Evolutionary conservation across 2,797 vertebrate species (phyloP).

Genomic region (Sylvia borin): DNA sequence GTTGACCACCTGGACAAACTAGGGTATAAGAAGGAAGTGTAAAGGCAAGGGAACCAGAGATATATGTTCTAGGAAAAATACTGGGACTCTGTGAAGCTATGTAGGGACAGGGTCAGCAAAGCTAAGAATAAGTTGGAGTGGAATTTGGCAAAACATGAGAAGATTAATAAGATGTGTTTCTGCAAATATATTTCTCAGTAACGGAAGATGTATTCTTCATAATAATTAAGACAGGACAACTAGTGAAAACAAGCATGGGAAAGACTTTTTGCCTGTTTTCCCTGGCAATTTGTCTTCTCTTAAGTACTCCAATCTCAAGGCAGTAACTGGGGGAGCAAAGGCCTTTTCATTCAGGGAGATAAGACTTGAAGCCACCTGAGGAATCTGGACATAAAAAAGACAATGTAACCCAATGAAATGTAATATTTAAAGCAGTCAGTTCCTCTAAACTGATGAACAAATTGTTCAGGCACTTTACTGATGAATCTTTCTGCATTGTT

Average conservation of each 20-base stretch:
- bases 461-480: background rate
- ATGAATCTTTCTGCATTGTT: background rate
- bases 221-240: background rate
- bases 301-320: background rate
- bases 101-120: background rate
- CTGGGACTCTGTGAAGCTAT: accelerated
- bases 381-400: background rate
- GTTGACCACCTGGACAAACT: background rate
- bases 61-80: background rate
- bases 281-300: background rate
- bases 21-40: background rate
- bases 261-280: background rate
- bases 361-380: background rate
- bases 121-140: background rate
- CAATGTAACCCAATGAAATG: background rate
- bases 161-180: background rate
- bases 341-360: background rate
- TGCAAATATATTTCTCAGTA: background rate
- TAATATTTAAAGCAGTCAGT: background rate
- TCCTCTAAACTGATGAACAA: background rate
- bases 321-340: background rate
- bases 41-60: background rate
- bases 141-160: background rate
- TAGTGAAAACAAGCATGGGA: background rate
- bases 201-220: background rate